phyloP scores from a whole-genome alignment of 2,797 vertebrate species.

The Lepilemur ruficaudatus region DNA sequence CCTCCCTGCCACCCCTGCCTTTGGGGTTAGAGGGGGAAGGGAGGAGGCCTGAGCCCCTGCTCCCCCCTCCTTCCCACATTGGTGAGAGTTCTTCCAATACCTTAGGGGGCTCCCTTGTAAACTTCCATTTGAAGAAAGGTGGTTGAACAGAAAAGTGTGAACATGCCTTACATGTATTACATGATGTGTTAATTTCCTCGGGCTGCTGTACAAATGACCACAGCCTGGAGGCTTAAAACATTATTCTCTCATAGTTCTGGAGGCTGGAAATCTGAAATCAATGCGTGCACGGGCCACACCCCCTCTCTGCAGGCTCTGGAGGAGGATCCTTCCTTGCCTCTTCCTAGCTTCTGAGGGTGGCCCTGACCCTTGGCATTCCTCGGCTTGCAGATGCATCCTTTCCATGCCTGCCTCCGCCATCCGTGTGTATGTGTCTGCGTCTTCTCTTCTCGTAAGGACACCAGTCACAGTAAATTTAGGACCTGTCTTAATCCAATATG shows the following conservation, averaged over 20 bases:
- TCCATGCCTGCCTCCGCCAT: fast-evolving
- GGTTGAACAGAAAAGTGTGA: background rate
- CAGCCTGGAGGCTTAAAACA: background rate
- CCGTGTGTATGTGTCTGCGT: background rate
- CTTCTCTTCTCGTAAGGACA: background rate
- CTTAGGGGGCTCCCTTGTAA: background rate
- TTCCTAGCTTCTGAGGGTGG: background rate
- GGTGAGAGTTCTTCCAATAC: background rate
- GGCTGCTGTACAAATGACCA: background rate
- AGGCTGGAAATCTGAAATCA: background rate
- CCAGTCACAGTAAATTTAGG: background rate
- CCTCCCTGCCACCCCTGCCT: background rate
- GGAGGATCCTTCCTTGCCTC: background rate
- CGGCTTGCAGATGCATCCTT: background rate
- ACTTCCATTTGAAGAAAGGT: conserved; percentile 14
- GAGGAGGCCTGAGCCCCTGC: background rate
- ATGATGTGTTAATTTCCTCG: background rate
- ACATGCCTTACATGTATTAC: background rate
- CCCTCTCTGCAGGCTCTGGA: background rate
- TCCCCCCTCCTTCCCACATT: background rate
- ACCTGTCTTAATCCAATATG: background rate
- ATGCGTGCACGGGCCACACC: background rate
- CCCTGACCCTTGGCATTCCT: background rate
- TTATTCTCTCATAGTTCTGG: background rate
- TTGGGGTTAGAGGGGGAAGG: background rate